These are phyloP conservation scores for Lamproptera curius DNA, from an alignment of 2,888 invertebrate species.

Conservation along the genomic window DNA sequence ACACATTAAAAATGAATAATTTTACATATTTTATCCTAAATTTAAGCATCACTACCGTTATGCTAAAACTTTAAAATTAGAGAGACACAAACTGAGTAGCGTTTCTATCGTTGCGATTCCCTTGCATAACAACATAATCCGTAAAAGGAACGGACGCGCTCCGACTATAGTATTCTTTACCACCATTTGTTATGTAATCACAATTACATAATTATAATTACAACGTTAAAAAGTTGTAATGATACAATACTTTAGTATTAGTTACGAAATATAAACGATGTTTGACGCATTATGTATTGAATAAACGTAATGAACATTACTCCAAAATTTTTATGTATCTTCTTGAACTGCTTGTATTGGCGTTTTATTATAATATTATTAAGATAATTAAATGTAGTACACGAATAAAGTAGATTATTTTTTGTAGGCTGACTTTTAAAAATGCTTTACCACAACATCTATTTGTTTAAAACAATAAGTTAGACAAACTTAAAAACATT, in stretches of 20 bases:
- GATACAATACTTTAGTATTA: neutral
- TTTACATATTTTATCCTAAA: too few relatives aligned
- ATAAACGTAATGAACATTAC: too few relatives aligned
- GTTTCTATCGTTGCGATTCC: neutral
- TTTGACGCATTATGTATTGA: neutral
- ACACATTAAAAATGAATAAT: too few relatives aligned
- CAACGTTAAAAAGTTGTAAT: neutral
- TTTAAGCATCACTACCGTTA: too few relatives aligned
- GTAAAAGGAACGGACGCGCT: slow-evolving; percentile 30
- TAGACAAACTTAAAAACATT: too few relatives aligned
- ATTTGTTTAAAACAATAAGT: too few relatives aligned
- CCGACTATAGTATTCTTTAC: slow-evolving; percentile 26
- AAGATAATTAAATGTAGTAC: too few relatives aligned
- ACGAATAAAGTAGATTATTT: too few relatives aligned
- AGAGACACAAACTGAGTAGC: neutral
- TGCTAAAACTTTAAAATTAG: neutral
- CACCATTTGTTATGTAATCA: slow-evolving; percentile 30
- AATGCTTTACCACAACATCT: too few relatives aligned
- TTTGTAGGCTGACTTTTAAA: too few relatives aligned
- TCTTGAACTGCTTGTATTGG: neutral
- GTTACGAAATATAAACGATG: neutral
- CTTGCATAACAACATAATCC: slow-evolving; percentile 22
- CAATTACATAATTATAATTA: slow-evolving; percentile 28
- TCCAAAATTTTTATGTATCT: neutral
- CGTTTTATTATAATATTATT: neutral